Percentiles rank a stretch among this genome's conserved stretches.
phyloP scores from a whole-genome alignment of 2,113 vertebrate species.

The Eublepharis macularius region DNA sequence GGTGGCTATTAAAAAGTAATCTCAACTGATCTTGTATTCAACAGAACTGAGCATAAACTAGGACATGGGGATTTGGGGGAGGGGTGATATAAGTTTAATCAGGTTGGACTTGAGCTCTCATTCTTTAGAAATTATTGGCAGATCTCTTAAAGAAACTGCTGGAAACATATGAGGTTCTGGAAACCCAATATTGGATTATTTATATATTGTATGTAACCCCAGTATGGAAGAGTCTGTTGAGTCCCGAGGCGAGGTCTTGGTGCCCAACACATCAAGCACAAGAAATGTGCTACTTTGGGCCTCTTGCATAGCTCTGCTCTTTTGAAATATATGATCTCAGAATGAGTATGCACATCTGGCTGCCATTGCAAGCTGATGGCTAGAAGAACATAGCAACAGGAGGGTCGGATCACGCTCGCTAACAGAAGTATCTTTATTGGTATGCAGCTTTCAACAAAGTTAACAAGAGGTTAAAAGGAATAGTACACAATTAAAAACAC shows the following conservation, averaged over 20 bases:
- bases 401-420: no score
- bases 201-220: neutral
- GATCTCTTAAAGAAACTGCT: neutral
- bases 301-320: neutral
- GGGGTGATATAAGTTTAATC: neutral
- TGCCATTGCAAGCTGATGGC: neutral
- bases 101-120: constrained; percentile 4
- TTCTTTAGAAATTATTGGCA: constrained; percentile 17
- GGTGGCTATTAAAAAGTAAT: constrained; percentile 12
- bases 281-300: neutral
- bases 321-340: neutral
- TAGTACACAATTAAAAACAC: no score
- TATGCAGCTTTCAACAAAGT: no score
- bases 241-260: neutral
- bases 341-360: no score
- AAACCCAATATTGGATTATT: neutral
- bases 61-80: no score
- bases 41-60: constrained; percentile 21
- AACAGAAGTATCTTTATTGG: no score
- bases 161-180: constrained; percentile 8
- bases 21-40: constrained; percentile 12
- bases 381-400: no score
- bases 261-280: neutral
- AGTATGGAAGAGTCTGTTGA: neutral
- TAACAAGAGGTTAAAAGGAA: no score